These are phyloP conservation scores for Fopius arisanus DNA, from an alignment of 1,140 invertebrate genomes.

Conservation along the genomic window DNA sequence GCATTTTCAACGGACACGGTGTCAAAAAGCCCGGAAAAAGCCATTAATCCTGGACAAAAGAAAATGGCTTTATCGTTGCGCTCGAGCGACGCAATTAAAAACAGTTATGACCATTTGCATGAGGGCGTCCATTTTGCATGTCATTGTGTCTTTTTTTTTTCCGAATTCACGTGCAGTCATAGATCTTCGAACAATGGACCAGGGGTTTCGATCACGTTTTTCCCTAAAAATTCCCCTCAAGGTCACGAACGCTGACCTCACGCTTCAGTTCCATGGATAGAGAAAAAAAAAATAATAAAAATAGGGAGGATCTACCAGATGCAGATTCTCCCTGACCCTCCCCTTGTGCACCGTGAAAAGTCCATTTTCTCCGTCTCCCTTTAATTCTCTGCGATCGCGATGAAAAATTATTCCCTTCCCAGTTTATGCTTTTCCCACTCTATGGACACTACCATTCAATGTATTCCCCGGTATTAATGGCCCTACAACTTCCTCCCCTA, in stretches of 20 bases:
- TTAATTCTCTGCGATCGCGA: not conserved
- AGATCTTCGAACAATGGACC: not conserved
- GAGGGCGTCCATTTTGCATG: constrained; percentile 54
- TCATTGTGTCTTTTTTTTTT: constrained; percentile 47
- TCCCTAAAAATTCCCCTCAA: constrained; percentile 54
- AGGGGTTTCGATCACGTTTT: constrained; percentile 42
- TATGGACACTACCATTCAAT: constrained; percentile 39
- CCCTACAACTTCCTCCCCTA: constrained; percentile 51
- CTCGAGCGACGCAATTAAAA: constrained; percentile 54
- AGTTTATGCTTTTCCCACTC: not conserved
- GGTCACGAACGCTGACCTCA: constrained; percentile 55
- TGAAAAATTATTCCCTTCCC: constrained; percentile 11
- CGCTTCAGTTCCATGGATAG: constrained; percentile 35
- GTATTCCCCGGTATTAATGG: constrained; percentile 46
- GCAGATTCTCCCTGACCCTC: constrained; percentile 46
- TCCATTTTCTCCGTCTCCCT: constrained; percentile 34
- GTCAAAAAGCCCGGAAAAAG: constrained; percentile 8
- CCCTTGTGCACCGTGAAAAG: constrained; percentile 27
- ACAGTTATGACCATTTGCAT: constrained; percentile 48
- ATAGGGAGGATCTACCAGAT: constrained; percentile 46
- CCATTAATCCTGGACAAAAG: constrained; percentile 31
- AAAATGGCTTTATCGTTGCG: constrained; percentile 20
- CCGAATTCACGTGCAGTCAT: not conserved
- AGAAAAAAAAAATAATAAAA: constrained; percentile 26
- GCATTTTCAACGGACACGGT: not conserved